These are phyloP conservation scores for Agonopterix arenella DNA, from an alignment of 2,888 invertebrate genomes.

Conservation along the genomic window DNA sequence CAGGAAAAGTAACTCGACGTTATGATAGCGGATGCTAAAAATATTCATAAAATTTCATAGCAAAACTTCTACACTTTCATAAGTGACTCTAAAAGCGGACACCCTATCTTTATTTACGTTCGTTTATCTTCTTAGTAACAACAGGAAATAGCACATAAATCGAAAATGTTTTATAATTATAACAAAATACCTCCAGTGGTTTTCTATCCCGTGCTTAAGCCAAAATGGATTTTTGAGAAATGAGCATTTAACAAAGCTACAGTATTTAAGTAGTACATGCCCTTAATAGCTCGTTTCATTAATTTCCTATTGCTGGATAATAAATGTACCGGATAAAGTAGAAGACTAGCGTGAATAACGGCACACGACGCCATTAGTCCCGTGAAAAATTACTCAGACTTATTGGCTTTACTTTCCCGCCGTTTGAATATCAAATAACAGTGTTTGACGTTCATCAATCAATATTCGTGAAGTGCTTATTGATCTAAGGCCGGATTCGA, in stretches of 20 bases:
- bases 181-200: too few relatives aligned
- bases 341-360: conserved; percentile 3
- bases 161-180: too few relatives aligned
- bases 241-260: too few relatives aligned
- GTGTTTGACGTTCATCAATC: conserved; percentile 24
- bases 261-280: not conserved
- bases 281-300: conserved; percentile 13
- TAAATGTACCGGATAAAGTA: conserved; percentile 16
- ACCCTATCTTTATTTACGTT: too few relatives aligned
- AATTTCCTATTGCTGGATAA: conserved; percentile 17
- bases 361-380: conserved; percentile 25
- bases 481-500: too few relatives aligned
- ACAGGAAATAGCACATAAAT: too few relatives aligned
- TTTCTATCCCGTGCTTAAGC: too few relatives aligned
- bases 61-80: too few relatives aligned
- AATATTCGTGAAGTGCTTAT: conserved; percentile 9
- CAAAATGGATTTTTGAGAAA: too few relatives aligned
- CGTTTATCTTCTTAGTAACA: too few relatives aligned
- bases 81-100: too few relatives aligned
- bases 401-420: conserved; percentile 26
- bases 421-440: conserved; percentile 31
- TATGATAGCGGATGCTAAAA: not conserved
- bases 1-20: too few relatives aligned
- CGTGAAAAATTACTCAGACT: conserved; percentile 33
- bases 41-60: not conserved